phyloP scores from a whole-genome alignment of 2,113 vertebrate species.

The Ivindomyrus marchei region DNA sequence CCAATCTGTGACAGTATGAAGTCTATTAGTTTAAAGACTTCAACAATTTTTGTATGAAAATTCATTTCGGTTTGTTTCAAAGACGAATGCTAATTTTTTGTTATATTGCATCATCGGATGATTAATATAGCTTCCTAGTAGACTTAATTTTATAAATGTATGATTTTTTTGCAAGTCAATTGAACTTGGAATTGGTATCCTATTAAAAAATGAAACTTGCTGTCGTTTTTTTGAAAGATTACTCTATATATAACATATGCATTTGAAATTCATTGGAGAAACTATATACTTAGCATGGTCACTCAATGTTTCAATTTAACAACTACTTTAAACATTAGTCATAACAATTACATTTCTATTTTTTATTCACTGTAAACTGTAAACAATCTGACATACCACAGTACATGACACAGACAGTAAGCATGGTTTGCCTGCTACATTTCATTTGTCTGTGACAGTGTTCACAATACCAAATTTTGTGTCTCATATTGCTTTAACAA shows the following conservation, averaged over 20 bases:
- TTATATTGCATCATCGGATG: neutral
- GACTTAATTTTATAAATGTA: neutral
- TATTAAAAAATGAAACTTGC: neutral
- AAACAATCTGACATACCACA: neutral
- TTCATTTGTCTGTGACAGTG: neutral
- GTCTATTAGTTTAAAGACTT: neutral
- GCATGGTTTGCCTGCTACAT: neutral
- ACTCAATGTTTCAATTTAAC: neutral
- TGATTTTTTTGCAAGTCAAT: neutral
- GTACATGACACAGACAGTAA: neutral
- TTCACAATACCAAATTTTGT: neutral
- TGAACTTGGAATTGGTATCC: neutral
- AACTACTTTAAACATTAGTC: neutral
- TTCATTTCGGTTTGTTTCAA: neutral
- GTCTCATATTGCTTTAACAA: neutral
- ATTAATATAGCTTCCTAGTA: neutral
- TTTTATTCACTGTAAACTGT: neutral
- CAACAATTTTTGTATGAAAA: neutral
- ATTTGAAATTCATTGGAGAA: neutral
- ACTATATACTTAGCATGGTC: neutral
- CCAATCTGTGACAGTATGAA: neutral
- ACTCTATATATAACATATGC: neutral
- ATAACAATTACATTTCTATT: neutral
- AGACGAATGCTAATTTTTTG: neutral
- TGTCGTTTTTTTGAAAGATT: neutral